These are phyloP conservation scores for Varanus komodoensis DNA, from an alignment of 2,113 vertebrate species.

Conservation along the genomic window DNA sequence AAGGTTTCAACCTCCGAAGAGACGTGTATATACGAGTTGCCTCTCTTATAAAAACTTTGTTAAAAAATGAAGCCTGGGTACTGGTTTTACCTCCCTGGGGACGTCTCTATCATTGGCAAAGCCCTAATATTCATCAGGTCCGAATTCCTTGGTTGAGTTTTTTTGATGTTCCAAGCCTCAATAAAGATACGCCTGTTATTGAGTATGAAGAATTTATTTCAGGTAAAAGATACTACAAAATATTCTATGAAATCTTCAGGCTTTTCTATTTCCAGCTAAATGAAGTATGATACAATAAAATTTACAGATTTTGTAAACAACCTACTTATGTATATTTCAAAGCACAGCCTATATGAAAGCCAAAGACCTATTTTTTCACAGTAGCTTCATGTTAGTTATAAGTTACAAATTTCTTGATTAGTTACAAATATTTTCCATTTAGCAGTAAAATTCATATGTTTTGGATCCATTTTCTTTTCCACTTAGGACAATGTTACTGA, in stretches of 20 bases:
- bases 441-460: background rate
- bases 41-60: slow-evolving; percentile 90
- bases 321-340: background rate
- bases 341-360: background rate
- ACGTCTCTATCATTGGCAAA: slow-evolving; percentile 97
- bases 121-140: slow-evolving; percentile 88
- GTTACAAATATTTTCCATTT: background rate
- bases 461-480: no score
- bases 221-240: slow-evolving; percentile 76
- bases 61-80: slow-evolving; percentile 88
- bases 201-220: slow-evolving; percentile 95
- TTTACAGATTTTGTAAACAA: background rate
- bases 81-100: slow-evolving; percentile 98
- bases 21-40: slow-evolving; percentile 94
- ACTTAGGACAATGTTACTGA: no score
- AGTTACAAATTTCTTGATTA: background rate
- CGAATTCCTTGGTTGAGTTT: slow-evolving; percentile 92
- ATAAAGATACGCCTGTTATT: slow-evolving; percentile 89
- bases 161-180: slow-evolving; percentile 90
- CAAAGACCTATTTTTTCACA: background rate
- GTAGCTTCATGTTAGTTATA: background rate
- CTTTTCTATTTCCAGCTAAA: background rate
- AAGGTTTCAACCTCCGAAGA: slow-evolving; percentile 97
- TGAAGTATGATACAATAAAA: background rate
- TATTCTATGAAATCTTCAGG: background rate